Conservation (phyloP, 2,797 vertebrate species). For the Ispidina lecontei region DNA sequence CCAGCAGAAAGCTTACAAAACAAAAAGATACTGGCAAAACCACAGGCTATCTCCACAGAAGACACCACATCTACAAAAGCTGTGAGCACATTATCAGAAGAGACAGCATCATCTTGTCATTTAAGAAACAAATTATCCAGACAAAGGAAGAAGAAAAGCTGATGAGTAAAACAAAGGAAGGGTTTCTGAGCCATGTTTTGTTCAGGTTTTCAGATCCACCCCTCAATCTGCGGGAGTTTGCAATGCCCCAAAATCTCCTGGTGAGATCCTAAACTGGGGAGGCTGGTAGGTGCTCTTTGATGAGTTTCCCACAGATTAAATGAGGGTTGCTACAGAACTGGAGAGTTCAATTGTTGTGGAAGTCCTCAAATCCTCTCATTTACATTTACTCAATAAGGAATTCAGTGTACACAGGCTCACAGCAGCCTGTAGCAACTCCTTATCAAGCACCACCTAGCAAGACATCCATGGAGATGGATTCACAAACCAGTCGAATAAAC, state of each 20-base stretch:
- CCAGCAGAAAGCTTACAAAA: neutral
- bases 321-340: neutral
- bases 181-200: neutral
- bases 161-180: neutral
- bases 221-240: neutral
- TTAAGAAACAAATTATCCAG: neutral
- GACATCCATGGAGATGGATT: conserved; percentile 22
- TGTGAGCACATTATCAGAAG: neutral
- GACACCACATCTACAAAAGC: neutral
- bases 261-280: neutral
- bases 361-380: conserved; percentile 50
- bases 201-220: neutral
- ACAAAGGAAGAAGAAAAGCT: neutral
- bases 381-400: conserved; percentile 35
- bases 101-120: neutral
- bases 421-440: conserved; percentile 19
- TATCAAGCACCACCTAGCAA: neutral
- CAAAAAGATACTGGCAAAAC: neutral
- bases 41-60: neutral
- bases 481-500: conserved; percentile 8
- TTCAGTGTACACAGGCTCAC: conserved; percentile 31
- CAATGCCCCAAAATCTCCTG: neutral
- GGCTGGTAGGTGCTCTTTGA: conserved; percentile 11
- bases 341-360: conserved; percentile 31
- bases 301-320: conserved; percentile 32